Percentiles rank a stretch among this genome's conserved stretches.
phyloP scores from a whole-genome alignment of 2,113 vertebrate genomes.

The Phoenicopterus ruber region DNA sequence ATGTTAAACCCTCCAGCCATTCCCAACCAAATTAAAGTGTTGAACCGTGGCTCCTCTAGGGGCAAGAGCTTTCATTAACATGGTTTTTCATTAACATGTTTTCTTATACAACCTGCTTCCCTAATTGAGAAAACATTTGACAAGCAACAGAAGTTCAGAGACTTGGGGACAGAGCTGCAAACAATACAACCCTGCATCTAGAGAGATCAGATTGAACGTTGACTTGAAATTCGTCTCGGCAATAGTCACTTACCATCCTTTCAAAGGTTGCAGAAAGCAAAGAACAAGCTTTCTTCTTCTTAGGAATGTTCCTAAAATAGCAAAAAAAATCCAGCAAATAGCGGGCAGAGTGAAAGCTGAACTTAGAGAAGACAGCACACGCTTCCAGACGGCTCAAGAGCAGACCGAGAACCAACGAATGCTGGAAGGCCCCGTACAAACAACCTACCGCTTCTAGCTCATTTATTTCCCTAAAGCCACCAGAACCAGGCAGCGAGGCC shows the following conservation, averaged over 20 bases:
- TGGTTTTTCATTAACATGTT: conserved; percentile 16
- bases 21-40: neutral
- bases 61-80: conserved; percentile 16
- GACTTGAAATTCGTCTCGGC: neutral
- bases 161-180: neutral
- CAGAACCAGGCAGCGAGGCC: neutral
- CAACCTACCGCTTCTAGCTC: neutral
- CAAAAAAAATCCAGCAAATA: neutral
- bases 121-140: neutral
- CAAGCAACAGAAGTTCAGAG: neutral
- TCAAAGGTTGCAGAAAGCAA: neutral
- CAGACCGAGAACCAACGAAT: neutral
- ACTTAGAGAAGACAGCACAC: neutral
- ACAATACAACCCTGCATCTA: neutral
- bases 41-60: neutral
- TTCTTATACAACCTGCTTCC: neutral
- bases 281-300: neutral
- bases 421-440: neutral
- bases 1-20: neutral
- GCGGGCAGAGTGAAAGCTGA: neutral
- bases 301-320: neutral
- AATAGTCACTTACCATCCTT: neutral
- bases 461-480: neutral
- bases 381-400: neutral
- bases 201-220: neutral